A percentile compares a stretch with the other conserved stretches of the same genome.
phyloP scores from a whole-genome alignment of 2,888 invertebrate species.

The Oscheius onirici region DNA sequence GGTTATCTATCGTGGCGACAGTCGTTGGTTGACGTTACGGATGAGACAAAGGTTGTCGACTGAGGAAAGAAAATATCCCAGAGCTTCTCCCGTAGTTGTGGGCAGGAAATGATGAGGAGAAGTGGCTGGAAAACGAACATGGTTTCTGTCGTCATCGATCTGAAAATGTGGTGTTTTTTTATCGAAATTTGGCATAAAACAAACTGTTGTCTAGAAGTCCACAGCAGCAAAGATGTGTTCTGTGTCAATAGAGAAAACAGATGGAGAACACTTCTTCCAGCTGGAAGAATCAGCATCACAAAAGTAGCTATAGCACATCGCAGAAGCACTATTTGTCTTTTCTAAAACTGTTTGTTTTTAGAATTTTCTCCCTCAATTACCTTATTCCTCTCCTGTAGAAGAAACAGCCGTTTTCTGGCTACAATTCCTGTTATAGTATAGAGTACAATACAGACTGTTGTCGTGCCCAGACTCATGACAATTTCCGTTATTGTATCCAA shows the following conservation, averaged over 20 bases:
- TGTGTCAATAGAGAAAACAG: not conserved
- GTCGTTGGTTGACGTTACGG: not conserved
- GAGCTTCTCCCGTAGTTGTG: not conserved
- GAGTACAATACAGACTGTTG: not conserved
- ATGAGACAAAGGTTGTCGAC: not conserved
- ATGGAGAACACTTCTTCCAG: not conserved
- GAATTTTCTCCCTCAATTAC: not conserved
- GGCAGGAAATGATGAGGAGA: not conserved
- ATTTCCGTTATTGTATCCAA: not conserved
- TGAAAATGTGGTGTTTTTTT: not conserved
- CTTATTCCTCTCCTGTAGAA: conserved; percentile 1
- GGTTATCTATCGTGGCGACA: too few species aligned
- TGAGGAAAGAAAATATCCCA: not conserved
- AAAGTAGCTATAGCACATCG: conserved; percentile 3
- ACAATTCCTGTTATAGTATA: not conserved
- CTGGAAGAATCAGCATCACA: not conserved
- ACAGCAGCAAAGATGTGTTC: not conserved
- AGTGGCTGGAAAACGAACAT: conserved; percentile 4
- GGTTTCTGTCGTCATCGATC: not conserved
- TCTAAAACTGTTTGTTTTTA: not conserved
- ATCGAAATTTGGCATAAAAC: too few species aligned
- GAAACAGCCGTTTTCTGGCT: not conserved
- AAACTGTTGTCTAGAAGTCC: conserved; percentile 1
- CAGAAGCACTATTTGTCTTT: not conserved
- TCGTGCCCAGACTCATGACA: not conserved